phyloP scores from a whole-genome alignment of 2,888 invertebrate genomes.

The Apotomis capreana region DNA sequence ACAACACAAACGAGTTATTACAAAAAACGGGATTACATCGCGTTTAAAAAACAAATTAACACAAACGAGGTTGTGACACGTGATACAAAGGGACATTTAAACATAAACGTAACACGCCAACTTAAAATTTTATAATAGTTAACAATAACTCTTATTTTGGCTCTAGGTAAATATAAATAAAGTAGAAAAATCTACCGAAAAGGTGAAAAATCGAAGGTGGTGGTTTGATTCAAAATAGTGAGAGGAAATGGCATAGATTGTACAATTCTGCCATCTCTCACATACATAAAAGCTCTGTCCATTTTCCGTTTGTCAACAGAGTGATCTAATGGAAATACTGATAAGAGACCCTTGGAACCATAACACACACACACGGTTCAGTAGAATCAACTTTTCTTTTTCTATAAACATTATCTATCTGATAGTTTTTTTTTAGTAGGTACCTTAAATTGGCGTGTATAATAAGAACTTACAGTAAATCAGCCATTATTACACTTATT shows the following conservation, averaged over 20 bases:
- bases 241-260: neutral
- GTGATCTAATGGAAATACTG: neutral
- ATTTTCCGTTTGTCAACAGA: neutral
- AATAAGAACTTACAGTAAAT: slow-evolving; percentile 14
- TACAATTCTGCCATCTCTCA: neutral
- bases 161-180: neutral
- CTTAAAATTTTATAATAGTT: neutral
- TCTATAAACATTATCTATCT: neutral
- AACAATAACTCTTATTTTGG: too few relatives aligned
- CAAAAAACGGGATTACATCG: too few relatives aligned
- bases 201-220: too few relatives aligned
- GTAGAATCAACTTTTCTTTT: neutral
- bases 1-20: neutral
- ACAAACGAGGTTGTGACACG: neutral
- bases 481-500: slow-evolving; percentile 9
- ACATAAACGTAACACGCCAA: slow-evolving; percentile 6
- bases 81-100: neutral
- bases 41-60: neutral
- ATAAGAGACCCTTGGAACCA: neutral
- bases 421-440: neutral
- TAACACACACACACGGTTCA: neutral
- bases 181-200: neutral
- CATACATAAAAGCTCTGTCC: neutral
- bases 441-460: slow-evolving; percentile 27
- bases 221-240: too few relatives aligned